Evolutionary conservation across 1,140 invertebrate genomes (phyloP).

Genomic region (Periplaneta americana): DNA sequence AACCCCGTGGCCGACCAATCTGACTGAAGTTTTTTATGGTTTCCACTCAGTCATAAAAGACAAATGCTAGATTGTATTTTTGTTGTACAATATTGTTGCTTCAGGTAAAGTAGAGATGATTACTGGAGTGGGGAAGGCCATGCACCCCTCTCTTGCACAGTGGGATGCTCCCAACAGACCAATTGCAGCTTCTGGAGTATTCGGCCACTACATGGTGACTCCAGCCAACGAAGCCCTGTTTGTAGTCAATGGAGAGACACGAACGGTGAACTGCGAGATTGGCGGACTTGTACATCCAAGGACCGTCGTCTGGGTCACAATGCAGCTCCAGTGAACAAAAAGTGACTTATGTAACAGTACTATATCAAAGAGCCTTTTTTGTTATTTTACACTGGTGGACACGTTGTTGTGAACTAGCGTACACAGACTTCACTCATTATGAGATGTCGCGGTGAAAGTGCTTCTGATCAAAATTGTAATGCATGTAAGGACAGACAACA

Average conservation of each 20-base stretch:
- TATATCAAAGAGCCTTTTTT: not conserved
- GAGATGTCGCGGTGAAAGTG: too few relatives aligned
- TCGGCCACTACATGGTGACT: constrained; percentile 71
- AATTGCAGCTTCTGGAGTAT: constrained; percentile 63
- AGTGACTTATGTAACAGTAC: not conserved
- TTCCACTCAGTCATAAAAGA: too few relatives aligned
- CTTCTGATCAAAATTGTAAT: too few relatives aligned
- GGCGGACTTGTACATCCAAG: constrained; percentile 59
- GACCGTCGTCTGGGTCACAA: constrained; percentile 59
- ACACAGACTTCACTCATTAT: not conserved
- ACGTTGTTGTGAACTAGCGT: not conserved
- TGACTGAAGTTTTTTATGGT: too few relatives aligned
- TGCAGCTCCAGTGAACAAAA: constrained; percentile 19
- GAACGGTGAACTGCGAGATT: constrained; percentile 74
- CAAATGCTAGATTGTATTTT: too few relatives aligned
- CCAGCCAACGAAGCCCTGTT: constrained; percentile 66
- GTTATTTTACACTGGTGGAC: not conserved
- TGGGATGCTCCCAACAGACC: constrained; percentile 64
- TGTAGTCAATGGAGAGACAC: constrained; percentile 65
- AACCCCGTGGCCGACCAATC: too few relatives aligned
- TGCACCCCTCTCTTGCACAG: constrained; percentile 47
- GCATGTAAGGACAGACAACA: too few relatives aligned
- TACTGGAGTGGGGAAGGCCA: constrained; percentile 62
- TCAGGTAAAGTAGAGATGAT: constrained; percentile 73
- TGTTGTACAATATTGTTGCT: too few relatives aligned